Evolutionary conservation across 2,113 vertebrate species (phyloP), one percentile per base, ranked within the genome.

Genomic region (Cyphomyrus discorhynchus): DNA sequence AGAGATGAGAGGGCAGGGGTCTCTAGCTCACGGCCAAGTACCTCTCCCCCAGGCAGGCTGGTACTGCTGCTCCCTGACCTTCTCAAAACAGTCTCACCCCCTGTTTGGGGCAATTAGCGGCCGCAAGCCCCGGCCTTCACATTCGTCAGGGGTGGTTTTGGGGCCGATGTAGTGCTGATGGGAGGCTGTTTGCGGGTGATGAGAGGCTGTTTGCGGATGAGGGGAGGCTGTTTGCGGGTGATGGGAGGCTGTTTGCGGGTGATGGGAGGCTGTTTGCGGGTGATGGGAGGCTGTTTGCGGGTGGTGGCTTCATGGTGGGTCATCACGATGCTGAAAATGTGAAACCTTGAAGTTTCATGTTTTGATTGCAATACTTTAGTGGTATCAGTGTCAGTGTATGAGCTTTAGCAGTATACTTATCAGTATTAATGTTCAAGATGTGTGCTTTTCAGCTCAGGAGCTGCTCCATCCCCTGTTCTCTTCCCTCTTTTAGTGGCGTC

Each of bases 401-500:
- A 77, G 31, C 35, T 42, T 35, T 15, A 15, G 15, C 19, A 8
- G 74, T 77, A 39, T 5, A 42, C 35, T 80, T 13, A 70, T 42
- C 31, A 42, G n/a, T 42, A 17, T 42, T 80, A 80, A 80, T 80
- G 74, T 80, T 42, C 15, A 80, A 80, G 56, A 62, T 19, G n/a
- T 2, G 27, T 88, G 46, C 70, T 39, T 5, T 74, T 27, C 13
- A 49, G 3, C 85, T 7, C 21, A 19, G 85, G 24, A n/a, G 17
- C 27, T 39, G 15, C 39, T 58, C 15, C 39, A n/a, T 53, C 11
- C 35, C 3, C 42, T 45, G 35, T 82, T 27, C 39, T 82, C 15
- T 47, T 47, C 35, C 24, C 74, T 47, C n/a, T 56, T 89, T 84
- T 42, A 99, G 98, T 99, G 98, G 98, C 97, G 98, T 52, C 96